Base-by-base conservation (phyloP, 2,113 vertebrate genomes). In the Loxodonta africana region DNA sequence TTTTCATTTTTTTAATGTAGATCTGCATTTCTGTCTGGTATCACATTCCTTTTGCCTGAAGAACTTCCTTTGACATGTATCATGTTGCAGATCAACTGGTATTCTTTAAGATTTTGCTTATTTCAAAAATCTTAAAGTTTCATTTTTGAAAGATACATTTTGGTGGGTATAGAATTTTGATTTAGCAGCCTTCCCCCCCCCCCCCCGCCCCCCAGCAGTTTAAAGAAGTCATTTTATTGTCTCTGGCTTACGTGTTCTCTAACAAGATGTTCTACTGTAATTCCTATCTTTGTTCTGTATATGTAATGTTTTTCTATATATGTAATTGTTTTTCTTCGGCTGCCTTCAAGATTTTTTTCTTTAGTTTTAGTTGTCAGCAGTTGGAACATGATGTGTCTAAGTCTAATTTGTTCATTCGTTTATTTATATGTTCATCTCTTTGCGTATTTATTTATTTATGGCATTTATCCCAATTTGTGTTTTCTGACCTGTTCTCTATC, bases 311-410 rank as follows among this genome's bases (percentile, higher is more conserved):
- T 82, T 88, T 92, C 69, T 90, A 2, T 51, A 1, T n/a, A 23
- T 82, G 9, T 87, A 48, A 44, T 89, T 15, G 12, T n/a, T 94
- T 94, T 92, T 83, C 44, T 92, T 96, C 94, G n/a, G 3, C 84
- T 93, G 37, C 12, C 26, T 85, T 57, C 37, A 37, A 37, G 37
- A 37, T 37, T 37, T 37, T 37, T 37, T 37, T 37, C 37, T 37
- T 37, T 37, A 37, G 37, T 37, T 86, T 83, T 37, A 78, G 8
- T 89, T 82, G 17, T 73, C 6, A 93, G 33, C 67, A 85, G 8
- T 97, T 93, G 88, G 65, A 71, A 65, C 28, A 62, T 69, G 37
- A 85, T 51, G 11, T 91, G 7, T 67, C 21, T 83, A 80, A 88
- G 3, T 94, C 53, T 92, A 37, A 37, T 93, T 74, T 83, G 57